Evolutionary conservation across 2,797 vertebrate species (phyloP), one percentile per base, ranked within the genome.

Genomic region (Cynodonichthys magdalenae): DNA sequence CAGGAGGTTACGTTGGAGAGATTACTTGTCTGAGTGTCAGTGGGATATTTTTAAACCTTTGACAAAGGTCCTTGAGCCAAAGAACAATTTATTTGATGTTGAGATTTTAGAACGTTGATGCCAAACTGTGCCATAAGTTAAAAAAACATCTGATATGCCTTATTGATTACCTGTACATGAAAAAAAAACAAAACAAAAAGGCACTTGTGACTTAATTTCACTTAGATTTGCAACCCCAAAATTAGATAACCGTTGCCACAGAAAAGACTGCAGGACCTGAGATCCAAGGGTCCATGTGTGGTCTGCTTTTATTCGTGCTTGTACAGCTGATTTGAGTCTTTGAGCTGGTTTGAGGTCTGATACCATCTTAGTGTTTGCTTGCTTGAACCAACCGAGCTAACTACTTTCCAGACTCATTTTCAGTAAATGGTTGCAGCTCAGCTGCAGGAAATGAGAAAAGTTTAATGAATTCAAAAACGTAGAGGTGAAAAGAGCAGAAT

Each of bases 361-460:
- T 81, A 82, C 19, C 53, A 79, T 80, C 72, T 75, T 24, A 18
- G 48, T 39, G 47, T 80, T 73, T 71, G 66, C 68, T 67, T 57
- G 46, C 68, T 70, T 41, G 58, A 71, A 76, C 76, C 76, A 80
- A 78, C 50, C 54, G 48, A 36, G 46, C 50, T 75, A 83, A 84
- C 73, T 81, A 80, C 80, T 88, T 84, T 80, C 72, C 71, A 80
- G 80, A 82, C 56, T 83, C 66, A 82, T 87, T 86, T 84, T 70
- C 72, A 66, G 70, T 79, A 77, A 87, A 79, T 80, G 70, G 77
- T 61, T 83, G 74, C 71, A 80, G 84, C 74, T 46, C 72, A 80
- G 84, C 74, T 46, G 72, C 81, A 87, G 82, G 83, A 87, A 88
- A 89, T 85, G 79, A 85, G 71, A 85, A 84, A 86, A 78, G 72